Conservation (phyloP, 2,113 vertebrate genomes). For the Chionomys nivalis region DNA sequence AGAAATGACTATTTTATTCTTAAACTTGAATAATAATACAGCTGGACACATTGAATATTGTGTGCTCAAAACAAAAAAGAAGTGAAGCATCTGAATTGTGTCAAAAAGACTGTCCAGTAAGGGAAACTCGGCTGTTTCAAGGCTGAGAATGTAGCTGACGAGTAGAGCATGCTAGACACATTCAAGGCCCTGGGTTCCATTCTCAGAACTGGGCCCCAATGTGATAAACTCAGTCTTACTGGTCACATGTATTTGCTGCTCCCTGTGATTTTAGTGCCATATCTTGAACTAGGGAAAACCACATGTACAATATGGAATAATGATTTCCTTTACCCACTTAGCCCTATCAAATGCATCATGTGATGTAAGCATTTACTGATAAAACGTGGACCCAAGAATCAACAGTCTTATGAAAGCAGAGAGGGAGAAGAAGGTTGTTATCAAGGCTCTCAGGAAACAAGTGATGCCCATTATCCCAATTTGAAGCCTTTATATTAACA, state of each 20-base stretch:
- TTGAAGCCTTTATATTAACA: neutral
- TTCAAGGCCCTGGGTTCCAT: neutral
- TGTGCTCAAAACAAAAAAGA: neutral
- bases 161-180: neutral
- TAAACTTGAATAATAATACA: neutral
- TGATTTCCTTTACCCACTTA: neutral
- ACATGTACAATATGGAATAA: neutral
- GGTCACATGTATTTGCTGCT: neutral
- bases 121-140: neutral
- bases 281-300: neutral
- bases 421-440: neutral
- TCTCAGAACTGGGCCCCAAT: neutral
- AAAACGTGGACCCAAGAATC: neutral
- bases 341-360: neutral
- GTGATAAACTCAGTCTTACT: neutral
- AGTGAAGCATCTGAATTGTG: neutral
- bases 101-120: neutral
- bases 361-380: neutral
- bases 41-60: neutral
- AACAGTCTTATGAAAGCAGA: neutral
- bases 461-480: neutral
- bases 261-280: neutral
- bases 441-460: neutral
- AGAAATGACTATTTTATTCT: neutral
- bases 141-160: rapidly evolving